Evolutionary conservation across 2,113 vertebrate species (phyloP).

Genomic region (Halichoeres trimaculatus): DNA sequence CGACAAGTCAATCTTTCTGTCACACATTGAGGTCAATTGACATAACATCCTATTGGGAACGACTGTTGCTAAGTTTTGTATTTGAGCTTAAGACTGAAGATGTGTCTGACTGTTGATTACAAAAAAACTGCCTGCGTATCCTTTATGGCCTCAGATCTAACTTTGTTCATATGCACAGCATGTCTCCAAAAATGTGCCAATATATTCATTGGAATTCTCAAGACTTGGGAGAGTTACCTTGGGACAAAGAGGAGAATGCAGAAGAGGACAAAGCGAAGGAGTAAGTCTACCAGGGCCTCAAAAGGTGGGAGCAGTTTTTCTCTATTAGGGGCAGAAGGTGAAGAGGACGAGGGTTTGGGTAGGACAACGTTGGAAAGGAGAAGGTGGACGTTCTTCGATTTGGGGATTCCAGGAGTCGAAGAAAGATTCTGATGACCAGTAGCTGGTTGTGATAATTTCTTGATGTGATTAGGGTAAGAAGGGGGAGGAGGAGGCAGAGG

Average conservation of each 20-base stretch:
- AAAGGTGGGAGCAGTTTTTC: constrained; percentile 16
- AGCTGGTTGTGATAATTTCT: constrained; percentile 1
- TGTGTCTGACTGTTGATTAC: too few species aligned
- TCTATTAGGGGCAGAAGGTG: not conserved
- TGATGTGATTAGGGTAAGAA: constrained; percentile 5
- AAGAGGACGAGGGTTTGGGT: not conserved
- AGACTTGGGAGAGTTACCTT: constrained; percentile 3
- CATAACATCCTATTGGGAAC: too few species aligned
- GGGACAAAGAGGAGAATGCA: constrained; percentile 25
- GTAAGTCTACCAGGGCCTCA: constrained; percentile 22
- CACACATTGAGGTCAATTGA: too few species aligned
- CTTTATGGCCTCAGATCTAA: too few species aligned
- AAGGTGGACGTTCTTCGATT: not conserved
- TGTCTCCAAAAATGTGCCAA: not conserved
- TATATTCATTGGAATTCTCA: not conserved
- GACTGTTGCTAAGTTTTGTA: too few species aligned
- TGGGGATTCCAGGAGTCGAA: not conserved
- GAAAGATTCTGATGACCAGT: not conserved
- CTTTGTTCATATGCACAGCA: not conserved
- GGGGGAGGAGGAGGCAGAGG: not conserved
- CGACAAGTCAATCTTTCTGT: too few species aligned
- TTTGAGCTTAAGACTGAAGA: too few species aligned
- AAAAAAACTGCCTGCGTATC: not conserved
- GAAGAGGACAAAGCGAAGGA: constrained; percentile 26
- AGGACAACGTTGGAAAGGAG: not conserved